These are phyloP conservation scores for Simalia tracyae DNA, from an alignment of 2,797 vertebrate species.

Conservation along the genomic window DNA sequence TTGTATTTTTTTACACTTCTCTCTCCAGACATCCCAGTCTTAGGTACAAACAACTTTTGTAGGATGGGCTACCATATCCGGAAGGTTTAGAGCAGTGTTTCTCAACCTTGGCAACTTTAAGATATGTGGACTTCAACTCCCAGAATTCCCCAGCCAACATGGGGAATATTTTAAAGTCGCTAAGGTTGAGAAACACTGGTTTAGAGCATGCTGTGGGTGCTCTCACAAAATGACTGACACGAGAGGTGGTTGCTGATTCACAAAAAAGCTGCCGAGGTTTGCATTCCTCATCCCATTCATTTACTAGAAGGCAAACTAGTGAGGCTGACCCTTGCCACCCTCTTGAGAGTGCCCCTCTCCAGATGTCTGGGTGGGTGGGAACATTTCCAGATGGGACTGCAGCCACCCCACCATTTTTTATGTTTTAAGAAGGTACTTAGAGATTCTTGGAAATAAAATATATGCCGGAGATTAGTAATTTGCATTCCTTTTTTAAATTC, in stretches of 20 bases:
- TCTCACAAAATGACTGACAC: background rate
- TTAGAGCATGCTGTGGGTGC: background rate
- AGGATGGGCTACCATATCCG: background rate
- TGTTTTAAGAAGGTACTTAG: background rate
- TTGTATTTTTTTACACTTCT: background rate
- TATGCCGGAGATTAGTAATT: background rate
- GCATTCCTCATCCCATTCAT: background rate
- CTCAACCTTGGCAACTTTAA: background rate
- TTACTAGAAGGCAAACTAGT: background rate
- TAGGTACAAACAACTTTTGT: background rate
- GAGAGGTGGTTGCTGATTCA: background rate
- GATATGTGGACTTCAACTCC: background rate
- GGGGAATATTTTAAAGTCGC: background rate
- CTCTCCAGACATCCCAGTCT: background rate
- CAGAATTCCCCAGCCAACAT: background rate
- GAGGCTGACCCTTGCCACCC: background rate
- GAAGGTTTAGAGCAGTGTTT: background rate
- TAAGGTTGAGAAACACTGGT: background rate
- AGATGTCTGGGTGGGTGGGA: too few species aligned
- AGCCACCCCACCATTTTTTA: background rate
- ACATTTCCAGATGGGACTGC: background rate
- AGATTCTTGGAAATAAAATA: background rate
- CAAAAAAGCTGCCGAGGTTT: background rate
- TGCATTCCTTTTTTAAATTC: background rate
- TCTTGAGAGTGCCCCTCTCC: background rate